Conservation (phyloP, 1,140 invertebrate genomes). For the Vanessa tameamea region DNA sequence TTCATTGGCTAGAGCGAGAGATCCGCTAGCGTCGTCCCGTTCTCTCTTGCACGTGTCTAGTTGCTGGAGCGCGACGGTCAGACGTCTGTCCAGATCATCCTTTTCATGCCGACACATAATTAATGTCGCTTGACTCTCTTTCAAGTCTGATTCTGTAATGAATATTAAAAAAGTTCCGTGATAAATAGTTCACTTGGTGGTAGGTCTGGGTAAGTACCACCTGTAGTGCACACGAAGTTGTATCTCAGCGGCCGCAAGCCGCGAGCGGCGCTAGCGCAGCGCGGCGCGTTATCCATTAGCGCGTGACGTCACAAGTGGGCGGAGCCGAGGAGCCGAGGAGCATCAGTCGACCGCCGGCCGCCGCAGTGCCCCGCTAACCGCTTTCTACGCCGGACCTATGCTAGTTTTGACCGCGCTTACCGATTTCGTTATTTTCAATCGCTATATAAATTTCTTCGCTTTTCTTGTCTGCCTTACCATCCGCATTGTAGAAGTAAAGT, state of each 20-base stretch:
- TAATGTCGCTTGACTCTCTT: slow-evolving; percentile 86
- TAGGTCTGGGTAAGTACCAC: too few species aligned
- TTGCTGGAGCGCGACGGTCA: slow-evolving; percentile 39
- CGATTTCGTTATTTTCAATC: background rate
- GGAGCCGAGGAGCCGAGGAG: background rate
- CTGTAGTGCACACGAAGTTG: too few species aligned
- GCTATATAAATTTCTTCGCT: background rate
- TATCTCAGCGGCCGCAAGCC: too few species aligned
- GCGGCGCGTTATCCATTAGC: too few species aligned
- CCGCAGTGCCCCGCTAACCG: background rate
- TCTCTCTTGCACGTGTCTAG: slow-evolving; percentile 54
- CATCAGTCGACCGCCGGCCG: background rate
- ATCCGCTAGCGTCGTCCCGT: slow-evolving; percentile 45
- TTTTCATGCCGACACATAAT: slow-evolving; percentile 87
- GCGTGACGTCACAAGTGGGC: background rate
- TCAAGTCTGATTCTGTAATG: slow-evolving; percentile 81
- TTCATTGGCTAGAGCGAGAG: slow-evolving; percentile 43
- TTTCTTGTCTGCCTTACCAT: background rate
- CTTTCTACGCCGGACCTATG: background rate
- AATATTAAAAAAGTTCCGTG: slow-evolving; percentile 12
- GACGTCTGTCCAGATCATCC: slow-evolving; percentile 82
- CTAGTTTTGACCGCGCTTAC: background rate
- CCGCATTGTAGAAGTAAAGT: background rate
- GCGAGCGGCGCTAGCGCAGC: too few species aligned
- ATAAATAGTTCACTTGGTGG: too few species aligned